Base-by-base conservation (phyloP, 2,797 vertebrate species). In the Microcaecilia unicolor region DNA sequence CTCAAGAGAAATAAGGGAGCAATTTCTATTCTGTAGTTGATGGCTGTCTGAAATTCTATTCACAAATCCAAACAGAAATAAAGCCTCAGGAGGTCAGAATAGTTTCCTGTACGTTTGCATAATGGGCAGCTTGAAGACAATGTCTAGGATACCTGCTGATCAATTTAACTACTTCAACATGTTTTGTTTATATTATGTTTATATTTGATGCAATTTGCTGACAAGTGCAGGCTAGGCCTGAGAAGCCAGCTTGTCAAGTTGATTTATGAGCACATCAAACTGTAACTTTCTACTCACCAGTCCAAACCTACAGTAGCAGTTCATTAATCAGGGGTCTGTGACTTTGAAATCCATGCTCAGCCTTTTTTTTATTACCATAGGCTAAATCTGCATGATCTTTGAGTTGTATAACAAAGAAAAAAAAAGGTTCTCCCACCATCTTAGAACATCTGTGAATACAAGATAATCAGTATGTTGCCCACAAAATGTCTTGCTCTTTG, bases 61-160 rank as follows among this genome's bases (percentile, higher is more conserved):
- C 90, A 87, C 90, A 93, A 96, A 95, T 93, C 91, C 92, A 97
- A 98, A 97, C 90, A 98, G 91, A 97, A 95, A 97, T 91, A 92
- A 95, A 92, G 86, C 91, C 91, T 88, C 80, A 77, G 90, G 91
- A 93, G 89, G 91, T 93, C 89, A 91, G 76, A 63, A 58, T 70
- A 64, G 81, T 84, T 86, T 94, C 86, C 86, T 90, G 70, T 56
- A 75, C 80, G 88, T 84, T 89, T 82, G 87, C 84, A 86, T 93
- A 93, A 95, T 92, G 80, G 90, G 81, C 81, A 84, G 82, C 83
- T 84, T 75, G 81, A 90, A 86, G 83, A 88, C 83, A 82, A 72
- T 27, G 56, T 69, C 76, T 80, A 57, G 48, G 75, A 80, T 83
- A 74, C 72, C 78, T 80, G 78, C 83, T 86, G 86, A 90, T 93